Evolutionary conservation across 1,140 invertebrate species (phyloP).

Genomic region (Eumaeus atala): DNA sequence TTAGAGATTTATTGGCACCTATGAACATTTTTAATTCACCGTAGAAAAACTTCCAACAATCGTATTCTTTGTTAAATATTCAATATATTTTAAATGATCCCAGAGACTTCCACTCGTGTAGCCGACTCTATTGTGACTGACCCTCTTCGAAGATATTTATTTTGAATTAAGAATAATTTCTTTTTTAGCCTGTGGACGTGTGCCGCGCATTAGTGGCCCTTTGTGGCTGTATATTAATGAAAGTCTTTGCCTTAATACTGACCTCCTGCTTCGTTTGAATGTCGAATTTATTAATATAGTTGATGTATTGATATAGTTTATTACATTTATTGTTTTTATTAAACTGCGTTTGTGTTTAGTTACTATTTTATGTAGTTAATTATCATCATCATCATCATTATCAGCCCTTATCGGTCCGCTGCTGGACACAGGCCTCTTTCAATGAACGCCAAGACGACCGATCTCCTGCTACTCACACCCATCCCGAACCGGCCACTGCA

Average conservation of each 20-base stretch:
- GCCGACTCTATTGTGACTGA: slow-evolving; percentile 53
- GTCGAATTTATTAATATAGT: slow-evolving; percentile 6
- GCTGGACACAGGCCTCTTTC: too few relatives aligned
- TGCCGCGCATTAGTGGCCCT: slow-evolving; percentile 60
- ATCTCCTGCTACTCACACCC: too few relatives aligned
- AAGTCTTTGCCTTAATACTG: slow-evolving; percentile 21
- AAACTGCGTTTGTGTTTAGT: neutral
- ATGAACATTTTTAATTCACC: slow-evolving; percentile 63
- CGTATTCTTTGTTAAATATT: slow-evolving; percentile 45
- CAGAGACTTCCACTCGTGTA: slow-evolving; percentile 41
- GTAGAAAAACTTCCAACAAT: slow-evolving; percentile 63
- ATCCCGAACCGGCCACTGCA: too few relatives aligned
- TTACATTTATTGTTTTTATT: neutral
- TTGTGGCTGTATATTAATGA: slow-evolving; percentile 58
- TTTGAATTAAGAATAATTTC: slow-evolving; percentile 67
- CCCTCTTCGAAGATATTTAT: slow-evolving; percentile 53
- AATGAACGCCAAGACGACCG: too few relatives aligned
- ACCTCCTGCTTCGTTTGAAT: slow-evolving; percentile 39
- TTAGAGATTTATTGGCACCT: slow-evolving; percentile 59
- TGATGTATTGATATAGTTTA: neutral
- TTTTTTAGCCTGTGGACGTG: slow-evolving; percentile 60
- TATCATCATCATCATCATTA: neutral
- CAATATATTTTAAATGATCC: slow-evolving; percentile 70
- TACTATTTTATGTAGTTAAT: too few relatives aligned
- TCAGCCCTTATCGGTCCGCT: too few relatives aligned